Percentiles rank a stretch among this genome's conserved stretches.
Evolutionary conservation across 2,888 invertebrate species (phyloP).

Genomic region (Flexamia atlantica): DNA sequence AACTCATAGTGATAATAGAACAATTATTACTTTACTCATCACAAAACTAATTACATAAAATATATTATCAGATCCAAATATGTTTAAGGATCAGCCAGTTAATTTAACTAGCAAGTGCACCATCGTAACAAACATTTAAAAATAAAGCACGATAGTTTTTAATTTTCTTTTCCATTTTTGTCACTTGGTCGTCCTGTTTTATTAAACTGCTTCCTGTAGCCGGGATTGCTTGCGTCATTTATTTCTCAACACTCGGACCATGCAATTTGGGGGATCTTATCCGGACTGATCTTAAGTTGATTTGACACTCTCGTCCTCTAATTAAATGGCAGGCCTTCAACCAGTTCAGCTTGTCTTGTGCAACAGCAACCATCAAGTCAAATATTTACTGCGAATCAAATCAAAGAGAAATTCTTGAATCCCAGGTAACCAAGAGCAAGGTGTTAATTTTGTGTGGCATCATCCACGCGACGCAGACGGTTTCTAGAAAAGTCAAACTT

Average conservation of each 20-base stretch:
- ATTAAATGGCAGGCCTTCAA: neutral
- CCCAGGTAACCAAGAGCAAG: neutral
- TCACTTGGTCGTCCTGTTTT: too few relatives aligned
- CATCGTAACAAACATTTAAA: too few relatives aligned
- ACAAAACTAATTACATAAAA: too few relatives aligned
- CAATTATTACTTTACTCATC: too few relatives aligned
- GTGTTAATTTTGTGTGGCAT: neutral
- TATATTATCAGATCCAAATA: too few relatives aligned
- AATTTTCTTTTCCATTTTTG: too few relatives aligned
- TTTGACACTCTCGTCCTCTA: neutral
- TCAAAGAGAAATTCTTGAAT: neutral
- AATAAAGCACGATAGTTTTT: too few relatives aligned
- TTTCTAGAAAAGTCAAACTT: neutral
- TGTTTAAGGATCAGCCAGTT: too few relatives aligned
- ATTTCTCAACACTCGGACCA: neutral
- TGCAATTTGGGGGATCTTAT: slow-evolving; percentile 10
- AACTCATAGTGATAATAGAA: too few relatives aligned
- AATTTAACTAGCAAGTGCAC: too few relatives aligned
- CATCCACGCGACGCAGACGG: neutral
- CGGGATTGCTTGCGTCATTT: neutral
- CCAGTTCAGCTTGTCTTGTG: neutral
- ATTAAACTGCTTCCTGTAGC: too few relatives aligned
- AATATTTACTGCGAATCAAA: neutral
- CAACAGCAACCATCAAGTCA: neutral
- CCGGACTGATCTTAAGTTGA: neutral